A percentile compares a stretch with the other conserved stretches of the same genome.
phyloP scores from a whole-genome alignment of 2,797 vertebrate species.

The Thunnus albacares region DNA sequence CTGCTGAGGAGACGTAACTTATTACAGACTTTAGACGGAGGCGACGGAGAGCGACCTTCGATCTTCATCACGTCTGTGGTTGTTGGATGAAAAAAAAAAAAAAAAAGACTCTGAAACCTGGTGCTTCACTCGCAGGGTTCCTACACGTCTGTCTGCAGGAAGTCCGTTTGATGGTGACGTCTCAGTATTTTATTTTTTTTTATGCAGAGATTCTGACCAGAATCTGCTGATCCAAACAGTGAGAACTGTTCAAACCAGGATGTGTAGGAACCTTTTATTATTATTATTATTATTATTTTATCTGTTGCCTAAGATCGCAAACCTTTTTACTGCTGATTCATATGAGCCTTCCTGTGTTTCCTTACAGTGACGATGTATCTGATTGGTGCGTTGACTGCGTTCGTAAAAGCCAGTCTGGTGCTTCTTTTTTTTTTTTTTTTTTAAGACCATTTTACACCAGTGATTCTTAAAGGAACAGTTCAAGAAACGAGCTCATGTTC shows the following conservation, averaged over 20 bases:
- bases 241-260: neutral
- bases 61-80: conserved; percentile 38
- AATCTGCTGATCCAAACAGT: neutral
- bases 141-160: neutral
- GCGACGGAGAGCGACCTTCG: neutral
- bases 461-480: neutral
- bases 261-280: conserved; percentile 13
- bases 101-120: conserved; percentile 27
- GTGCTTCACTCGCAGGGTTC: conserved; percentile 41
- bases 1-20: conserved; percentile 63
- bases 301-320: neutral
- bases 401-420: neutral
- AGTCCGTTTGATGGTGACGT: no score
- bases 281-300: neutral
- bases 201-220: neutral
- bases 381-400: no score
- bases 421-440: neutral
- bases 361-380: neutral
- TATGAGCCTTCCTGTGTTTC: conserved; percentile 17
- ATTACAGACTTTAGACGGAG: conserved; percentile 40
- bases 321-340: conserved; percentile 27
- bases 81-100: neutral
- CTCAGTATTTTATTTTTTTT: neutral
- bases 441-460: neutral
- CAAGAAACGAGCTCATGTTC: neutral